Percentiles rank a stretch among this genome's conserved stretches.
Evolutionary conservation across 2,888 invertebrate species (phyloP).

Genomic region (Sabatieria punctata): DNA sequence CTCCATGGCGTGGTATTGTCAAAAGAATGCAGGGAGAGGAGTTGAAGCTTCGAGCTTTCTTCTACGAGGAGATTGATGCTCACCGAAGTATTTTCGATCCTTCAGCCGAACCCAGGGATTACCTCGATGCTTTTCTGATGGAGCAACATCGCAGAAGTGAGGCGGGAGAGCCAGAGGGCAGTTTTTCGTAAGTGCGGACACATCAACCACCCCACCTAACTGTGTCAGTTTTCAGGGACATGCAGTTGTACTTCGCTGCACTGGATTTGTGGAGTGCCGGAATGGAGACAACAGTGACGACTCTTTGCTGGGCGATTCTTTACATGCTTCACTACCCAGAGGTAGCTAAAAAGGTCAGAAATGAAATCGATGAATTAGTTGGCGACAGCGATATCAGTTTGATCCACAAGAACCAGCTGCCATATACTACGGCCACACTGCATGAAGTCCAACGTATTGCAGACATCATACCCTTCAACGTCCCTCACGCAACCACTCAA

Average conservation of each 20-base stretch:
- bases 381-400: too few species aligned
- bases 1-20: too few species aligned
- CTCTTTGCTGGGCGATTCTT: constrained; percentile 11
- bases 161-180: background rate
- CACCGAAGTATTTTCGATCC: background rate
- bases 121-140: background rate
- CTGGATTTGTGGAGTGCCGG: constrained; percentile 11
- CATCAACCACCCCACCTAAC: background rate
- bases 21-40: too few species aligned
- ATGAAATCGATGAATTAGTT: too few species aligned
- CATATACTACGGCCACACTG: background rate
- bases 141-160: constrained; percentile 1
- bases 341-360: background rate
- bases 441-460: background rate
- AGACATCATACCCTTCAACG: too few species aligned
- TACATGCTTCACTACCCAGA: constrained; percentile 1
- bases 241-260: constrained; percentile 6
- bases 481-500: too few species aligned
- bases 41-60: too few species aligned
- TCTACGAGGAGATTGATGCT: background rate
- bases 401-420: background rate
- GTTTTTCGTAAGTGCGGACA: background rate
- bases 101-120: background rate
- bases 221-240: too few species aligned
- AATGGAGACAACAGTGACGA: constrained; percentile 12